Percentiles rank a stretch among this genome's conserved stretches.
These are phyloP conservation scores for Lasius platythorax DNA, from an alignment of 2,888 invertebrate species.

Conservation along the genomic window DNA sequence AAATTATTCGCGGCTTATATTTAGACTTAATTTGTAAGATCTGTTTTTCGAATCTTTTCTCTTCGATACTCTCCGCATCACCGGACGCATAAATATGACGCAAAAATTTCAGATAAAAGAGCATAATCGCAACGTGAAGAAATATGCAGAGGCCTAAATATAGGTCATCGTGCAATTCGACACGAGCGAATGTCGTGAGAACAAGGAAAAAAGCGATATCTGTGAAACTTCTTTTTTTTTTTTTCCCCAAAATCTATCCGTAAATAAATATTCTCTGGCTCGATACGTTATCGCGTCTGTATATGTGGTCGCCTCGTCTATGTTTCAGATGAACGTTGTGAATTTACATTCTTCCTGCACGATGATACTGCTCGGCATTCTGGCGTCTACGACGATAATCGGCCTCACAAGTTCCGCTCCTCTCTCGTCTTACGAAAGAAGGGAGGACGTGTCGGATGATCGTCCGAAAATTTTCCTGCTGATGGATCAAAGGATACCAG, in stretches of 20 bases:
- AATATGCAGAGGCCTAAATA: background rate
- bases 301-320: background rate
- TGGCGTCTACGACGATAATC: constrained; percentile 78
- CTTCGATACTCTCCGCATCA: background rate
- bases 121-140: background rate
- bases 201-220: background rate
- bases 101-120: constrained; percentile 11
- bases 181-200: background rate
- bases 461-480: constrained; percentile 76
- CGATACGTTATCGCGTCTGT: background rate
- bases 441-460: constrained; percentile 76
- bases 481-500: constrained; percentile 77
- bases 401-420: constrained; percentile 77
- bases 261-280: background rate
- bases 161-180: background rate
- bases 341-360: constrained; percentile 57
- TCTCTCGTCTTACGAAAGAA: constrained; percentile 76
- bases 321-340: constrained; percentile 65
- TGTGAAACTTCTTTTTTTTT: background rate
- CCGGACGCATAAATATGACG: background rate
- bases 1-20: background rate
- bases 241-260: background rate
- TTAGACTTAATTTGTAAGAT: constrained; percentile 1
- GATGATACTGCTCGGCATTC: constrained; percentile 80
- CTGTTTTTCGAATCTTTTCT: background rate